Evolutionary conservation across 2,113 vertebrate genomes (phyloP), one percentile per base, ranked within the genome.

Genomic region (Pelodiscus sinensis): DNA sequence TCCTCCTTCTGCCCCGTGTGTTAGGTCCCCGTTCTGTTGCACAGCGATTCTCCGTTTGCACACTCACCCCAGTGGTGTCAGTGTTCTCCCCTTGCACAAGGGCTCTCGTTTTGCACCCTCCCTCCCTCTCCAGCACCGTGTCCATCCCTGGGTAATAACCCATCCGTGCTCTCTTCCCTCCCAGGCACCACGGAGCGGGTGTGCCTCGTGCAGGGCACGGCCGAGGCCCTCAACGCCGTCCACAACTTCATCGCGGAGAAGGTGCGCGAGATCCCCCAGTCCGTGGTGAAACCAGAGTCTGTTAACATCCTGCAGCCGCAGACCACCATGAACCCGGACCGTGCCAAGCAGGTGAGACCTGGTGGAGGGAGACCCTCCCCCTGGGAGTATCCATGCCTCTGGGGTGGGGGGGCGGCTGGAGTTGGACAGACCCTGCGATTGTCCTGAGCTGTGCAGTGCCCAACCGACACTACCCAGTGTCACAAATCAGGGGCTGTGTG

Each of bases 191-290:
- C 99, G 82, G 99, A 99, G 97, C 98, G 99, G 5, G 99, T 99
- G 87, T 99, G 99, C 97, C 98, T 99, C 95, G 99, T 99, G 88
- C 99, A 99, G 95, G 99, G 99, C 85, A 98, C 98, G 4, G 98
- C 99, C 93, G 99, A 99, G 96, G 99, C 99, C 18, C 97, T 99
- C 95, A 99, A 99, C 54, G 98, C 98, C 0, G 99, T 99, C 90
- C 99, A 99, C 88, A 98, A 98, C 97, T 99, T 99, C 97, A 99
- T 99, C 81, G 99, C 99, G 0, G 99, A 99, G 96, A 99, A 99
- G 96, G 99, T 99, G 88, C 98, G 99, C 79, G 99, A 99, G 98
- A 99, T 99, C 98, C 99, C 99, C 22, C 99, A 99, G 98, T 99
- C 98, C 75, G 98, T 98, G 94, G 98, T 98, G 97, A 99, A 99